Percentiles rank a stretch among this genome's conserved stretches.
phyloP scores from a whole-genome alignment of 2,113 vertebrate genomes.

The Sapayoa aenigma region DNA sequence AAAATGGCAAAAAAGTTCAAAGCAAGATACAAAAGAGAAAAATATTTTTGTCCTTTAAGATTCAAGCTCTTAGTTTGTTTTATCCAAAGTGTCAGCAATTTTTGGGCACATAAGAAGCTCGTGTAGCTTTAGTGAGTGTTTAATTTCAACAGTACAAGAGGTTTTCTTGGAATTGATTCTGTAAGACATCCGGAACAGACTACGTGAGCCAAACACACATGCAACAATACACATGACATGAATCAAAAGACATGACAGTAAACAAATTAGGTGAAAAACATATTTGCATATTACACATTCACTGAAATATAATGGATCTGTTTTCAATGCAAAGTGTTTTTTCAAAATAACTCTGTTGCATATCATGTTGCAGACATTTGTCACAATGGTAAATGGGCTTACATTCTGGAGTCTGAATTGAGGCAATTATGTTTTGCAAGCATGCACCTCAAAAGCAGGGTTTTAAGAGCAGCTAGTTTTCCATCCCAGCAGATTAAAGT shows the following conservation, averaged over 20 bases:
- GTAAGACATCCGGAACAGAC: neutral
- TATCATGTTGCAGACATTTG: neutral
- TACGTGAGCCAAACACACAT: neutral
- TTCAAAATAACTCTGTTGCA: neutral
- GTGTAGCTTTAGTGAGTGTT: neutral
- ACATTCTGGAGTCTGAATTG: neutral
- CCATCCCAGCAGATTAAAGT: neutral
- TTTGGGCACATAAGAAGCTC: neutral
- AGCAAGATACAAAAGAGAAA: neutral
- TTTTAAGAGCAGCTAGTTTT: neutral
- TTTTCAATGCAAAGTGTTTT: neutral
- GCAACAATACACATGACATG: neutral
- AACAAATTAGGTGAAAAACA: neutral
- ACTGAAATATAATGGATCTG: neutral
- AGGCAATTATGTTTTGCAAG: conserved; percentile 14
- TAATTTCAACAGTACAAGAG: neutral
- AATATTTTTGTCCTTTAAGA: neutral
- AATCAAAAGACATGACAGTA: neutral
- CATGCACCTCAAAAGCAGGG: neutral
- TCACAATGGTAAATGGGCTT: neutral
- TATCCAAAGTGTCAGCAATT: neutral
- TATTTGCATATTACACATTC: neutral
- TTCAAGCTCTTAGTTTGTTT: neutral
- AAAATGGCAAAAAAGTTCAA: neutral
- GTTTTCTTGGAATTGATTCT: neutral